Evolutionary conservation across 2,797 vertebrate species (phyloP), one percentile per base, ranked within the genome.

Genomic region (Loriculus beryllinus): DNA sequence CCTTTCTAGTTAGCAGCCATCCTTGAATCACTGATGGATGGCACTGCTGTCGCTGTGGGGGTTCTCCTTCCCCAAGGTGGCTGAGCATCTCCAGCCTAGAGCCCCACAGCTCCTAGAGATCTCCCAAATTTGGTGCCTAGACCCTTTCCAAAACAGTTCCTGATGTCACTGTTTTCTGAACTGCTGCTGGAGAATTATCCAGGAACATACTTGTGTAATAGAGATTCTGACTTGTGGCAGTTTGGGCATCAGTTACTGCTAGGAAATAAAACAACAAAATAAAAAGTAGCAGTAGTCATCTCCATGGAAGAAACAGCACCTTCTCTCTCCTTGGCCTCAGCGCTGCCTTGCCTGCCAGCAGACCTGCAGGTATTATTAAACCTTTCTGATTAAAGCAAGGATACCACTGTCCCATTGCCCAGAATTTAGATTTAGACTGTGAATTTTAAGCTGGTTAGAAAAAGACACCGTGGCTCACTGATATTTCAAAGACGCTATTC

Each of bases 51-150:
- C 39, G 63, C 22, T 56, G 65, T 3, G 0, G 14, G 39, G 10
- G 22, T 7, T 88, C 25, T 17, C 51, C 20, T 11, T 62, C 57
- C 59, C 63, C 68, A 15, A 4, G 57, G 60, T 29, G 1, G 63
- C 47, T 9, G 56, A 91, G 79, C 76, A 68, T 18, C 60, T 35
- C 35, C 0, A 0, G 60, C 7, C 31, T 6, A 0, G 4, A 75
- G 59, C 29, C 35, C 28, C 6, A 1, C 0, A 0, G 11, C n/a
- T 12, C 10, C 37, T 39, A 39, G 37, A 39, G 37, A 4, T 59
- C 70, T 49, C 57, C n/a, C 42, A 33, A 8, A 39, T 52, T 51
- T 21, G 49, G 47, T 69, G 22, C 26, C 67, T 69, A 35, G 82
- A 60, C 18, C 31, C 40, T 74, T 84, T 78, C 67, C 47, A 13